Evolutionary conservation across 2,113 vertebrate species (phyloP), one percentile per base, ranked within the genome.

Genomic region (Epinephelus lanceolatus): DNA sequence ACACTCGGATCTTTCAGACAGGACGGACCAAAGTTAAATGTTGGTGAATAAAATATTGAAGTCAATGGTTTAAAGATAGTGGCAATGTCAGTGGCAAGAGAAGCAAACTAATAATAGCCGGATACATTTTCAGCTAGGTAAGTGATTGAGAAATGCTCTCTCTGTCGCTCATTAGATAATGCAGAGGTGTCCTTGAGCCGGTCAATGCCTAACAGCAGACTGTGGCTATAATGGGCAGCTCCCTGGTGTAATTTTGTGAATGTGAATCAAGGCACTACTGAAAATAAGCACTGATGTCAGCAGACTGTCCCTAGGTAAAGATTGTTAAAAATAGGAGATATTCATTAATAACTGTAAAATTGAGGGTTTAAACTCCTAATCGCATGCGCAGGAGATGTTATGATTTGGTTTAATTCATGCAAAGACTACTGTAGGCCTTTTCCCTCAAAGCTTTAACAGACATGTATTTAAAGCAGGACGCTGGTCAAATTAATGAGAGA

Each of bases 81-180:
- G 12, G 2, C n/a, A 73, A 73, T 76, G 83, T 80, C 77, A 70
- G 53, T 81, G 80, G 69, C 66, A 62, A 45, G 30, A 75, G 65
- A 70, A n/a, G 67, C 47, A 81, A n/a, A 87, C 59, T 49, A 66
- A 84, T 71, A 61, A 80, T 27, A 84, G 51, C 80, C 23, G 62
- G 65, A 75, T 33, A 77, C 6, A 73, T 70, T 87, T 30, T 87
- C 59, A 72, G 66, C 62, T 3, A 14, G 52, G 78, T 74, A 71
- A 59, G 75, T 78, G 77, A 86, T 86, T 79, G 75, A 82, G 40
- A 85, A 71, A 70, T 55, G 56, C 79, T 84, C 56, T 72, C n/a
- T 70, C 37, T 80, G 63, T 83, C 66, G 83, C 61, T 87, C 73
- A 86, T 87, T 86, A 79, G 85, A 55, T 76, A 75, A 89, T 63